These are phyloP conservation scores for Drosophila ochracea DNA, from an alignment of 2,888 invertebrate species.

Conservation along the genomic window DNA sequence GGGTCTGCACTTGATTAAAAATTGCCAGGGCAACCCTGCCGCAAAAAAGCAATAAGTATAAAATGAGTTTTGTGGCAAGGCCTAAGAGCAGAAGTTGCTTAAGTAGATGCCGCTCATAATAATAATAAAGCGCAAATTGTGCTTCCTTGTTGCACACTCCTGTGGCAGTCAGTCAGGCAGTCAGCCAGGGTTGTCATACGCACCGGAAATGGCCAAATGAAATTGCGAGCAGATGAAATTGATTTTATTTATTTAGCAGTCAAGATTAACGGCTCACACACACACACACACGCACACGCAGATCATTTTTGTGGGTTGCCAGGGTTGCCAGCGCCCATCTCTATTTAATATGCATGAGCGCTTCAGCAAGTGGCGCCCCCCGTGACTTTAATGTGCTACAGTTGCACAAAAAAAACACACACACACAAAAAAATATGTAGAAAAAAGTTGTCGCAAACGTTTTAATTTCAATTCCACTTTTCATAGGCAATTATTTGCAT, in stretches of 20 bases:
- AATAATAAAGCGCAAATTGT: constrained; percentile 50
- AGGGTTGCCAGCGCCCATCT: constrained; percentile 28
- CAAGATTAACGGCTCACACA: constrained; percentile 48
- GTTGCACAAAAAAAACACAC: neutral
- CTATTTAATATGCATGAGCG: constrained; percentile 71
- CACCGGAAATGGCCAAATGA: constrained; percentile 32
- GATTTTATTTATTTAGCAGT: constrained; percentile 78
- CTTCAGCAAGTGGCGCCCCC: constrained; percentile 13
- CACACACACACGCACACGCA: neutral
- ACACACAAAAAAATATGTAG: neutral
- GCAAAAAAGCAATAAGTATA: constrained; percentile 12
- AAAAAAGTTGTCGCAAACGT: constrained; percentile 3
- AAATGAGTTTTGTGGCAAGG: constrained; percentile 5
- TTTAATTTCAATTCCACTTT: constrained; percentile 16
- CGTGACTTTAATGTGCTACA: neutral
- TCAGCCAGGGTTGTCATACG: constrained; percentile 27
- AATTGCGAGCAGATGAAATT: constrained; percentile 70
- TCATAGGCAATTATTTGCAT: constrained; percentile 46
- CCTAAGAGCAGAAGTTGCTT: constrained; percentile 3
- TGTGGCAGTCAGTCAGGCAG: neutral
- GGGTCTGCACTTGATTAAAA: constrained; percentile 53
- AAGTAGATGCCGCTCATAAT: constrained; percentile 24
- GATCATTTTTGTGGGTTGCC: constrained; percentile 18
- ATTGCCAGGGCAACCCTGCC: constrained; percentile 47
- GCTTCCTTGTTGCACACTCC: constrained; percentile 67